phyloP scores from a whole-genome alignment of 2,797 vertebrate genomes.

The Rhinichthys osculus region DNA sequence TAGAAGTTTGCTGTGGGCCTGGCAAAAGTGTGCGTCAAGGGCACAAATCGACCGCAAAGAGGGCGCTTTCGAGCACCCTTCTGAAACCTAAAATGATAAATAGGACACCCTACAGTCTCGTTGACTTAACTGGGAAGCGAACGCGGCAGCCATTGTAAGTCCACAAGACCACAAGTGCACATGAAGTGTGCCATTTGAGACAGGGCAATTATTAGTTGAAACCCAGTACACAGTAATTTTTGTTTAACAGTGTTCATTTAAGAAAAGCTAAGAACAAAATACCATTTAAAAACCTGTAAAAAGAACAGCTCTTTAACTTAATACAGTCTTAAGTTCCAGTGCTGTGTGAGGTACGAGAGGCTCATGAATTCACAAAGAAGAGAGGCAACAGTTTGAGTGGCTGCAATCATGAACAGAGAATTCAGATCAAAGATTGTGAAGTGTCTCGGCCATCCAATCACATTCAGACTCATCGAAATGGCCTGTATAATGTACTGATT shows the following conservation, averaged over 20 bases:
- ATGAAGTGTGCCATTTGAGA: background rate
- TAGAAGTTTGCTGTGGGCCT: background rate
- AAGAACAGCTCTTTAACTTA: background rate
- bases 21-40: background rate
- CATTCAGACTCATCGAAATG: slow-evolving; percentile 23
- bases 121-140: no score
- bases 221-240: background rate
- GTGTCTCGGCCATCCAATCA: slow-evolving; percentile 42
- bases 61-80: no score
- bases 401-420: slow-evolving; percentile 48
- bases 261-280: background rate
- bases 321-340: slow-evolving; percentile 24
- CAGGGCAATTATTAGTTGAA: background rate
- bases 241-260: background rate
- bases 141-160: background rate
- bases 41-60: background rate
- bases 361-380: slow-evolving; percentile 17
- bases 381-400: slow-evolving; percentile 25
- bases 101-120: no score
- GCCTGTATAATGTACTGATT: slow-evolving; percentile 41
- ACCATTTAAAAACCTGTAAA: background rate
- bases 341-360: background rate
- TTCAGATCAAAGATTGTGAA: slow-evolving; percentile 27
- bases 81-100: background rate
- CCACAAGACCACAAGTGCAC: background rate